These are phyloP conservation scores for Syrrhaptes paradoxus DNA, from an alignment of 2,113 vertebrate genomes.

Conservation along the genomic window DNA sequence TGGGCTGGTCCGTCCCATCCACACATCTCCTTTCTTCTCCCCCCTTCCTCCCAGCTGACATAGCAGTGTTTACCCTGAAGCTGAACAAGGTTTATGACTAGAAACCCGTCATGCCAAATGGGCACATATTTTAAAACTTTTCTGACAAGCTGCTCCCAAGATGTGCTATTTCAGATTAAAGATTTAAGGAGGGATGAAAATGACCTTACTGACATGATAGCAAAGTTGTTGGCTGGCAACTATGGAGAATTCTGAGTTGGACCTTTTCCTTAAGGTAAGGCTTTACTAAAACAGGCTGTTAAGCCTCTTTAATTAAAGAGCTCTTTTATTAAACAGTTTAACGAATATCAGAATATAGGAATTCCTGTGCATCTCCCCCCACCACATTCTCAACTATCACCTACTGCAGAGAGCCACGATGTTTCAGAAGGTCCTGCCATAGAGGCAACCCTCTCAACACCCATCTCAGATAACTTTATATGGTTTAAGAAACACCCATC, in stretches of 20 bases:
- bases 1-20: neutral
- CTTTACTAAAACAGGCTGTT: neutral
- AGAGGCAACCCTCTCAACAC: neutral
- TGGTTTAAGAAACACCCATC: neutral
- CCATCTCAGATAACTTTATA: neutral
- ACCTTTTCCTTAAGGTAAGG: neutral
- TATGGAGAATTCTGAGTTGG: neutral
- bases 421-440: neutral
- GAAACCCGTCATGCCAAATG: neutral
- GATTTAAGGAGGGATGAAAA: neutral
- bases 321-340: neutral
- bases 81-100: neutral
- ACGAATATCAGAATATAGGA: neutral
- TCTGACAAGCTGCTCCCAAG: neutral
- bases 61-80: neutral
- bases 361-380: neutral
- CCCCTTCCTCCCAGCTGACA: neutral
- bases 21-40: neutral
- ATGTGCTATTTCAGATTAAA: neutral
- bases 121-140: neutral
- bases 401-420: neutral
- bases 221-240: neutral
- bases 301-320: neutral
- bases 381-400: neutral
- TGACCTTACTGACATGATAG: neutral